Evolutionary conservation across 2,113 vertebrate species (phyloP).

Genomic region (Pogona vitticeps): DNA sequence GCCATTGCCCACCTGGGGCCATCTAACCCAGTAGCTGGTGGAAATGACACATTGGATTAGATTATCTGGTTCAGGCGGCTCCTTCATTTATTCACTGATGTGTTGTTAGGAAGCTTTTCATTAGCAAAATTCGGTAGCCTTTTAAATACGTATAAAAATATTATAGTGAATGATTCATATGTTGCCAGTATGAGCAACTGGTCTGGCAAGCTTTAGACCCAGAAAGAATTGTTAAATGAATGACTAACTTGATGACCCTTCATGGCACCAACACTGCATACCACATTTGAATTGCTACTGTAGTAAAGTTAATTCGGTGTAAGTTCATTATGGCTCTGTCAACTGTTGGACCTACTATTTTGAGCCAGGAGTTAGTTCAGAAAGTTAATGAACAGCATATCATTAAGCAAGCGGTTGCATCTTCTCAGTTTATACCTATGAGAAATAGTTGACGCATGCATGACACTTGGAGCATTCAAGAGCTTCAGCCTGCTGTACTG

Average conservation of each 20-base stretch:
- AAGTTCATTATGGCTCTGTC: not conserved
- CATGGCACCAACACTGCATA: not conserved
- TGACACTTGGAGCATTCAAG: not conserved
- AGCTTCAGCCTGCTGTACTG: not conserved
- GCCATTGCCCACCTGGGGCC: too few species aligned
- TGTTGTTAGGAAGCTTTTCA: not conserved
- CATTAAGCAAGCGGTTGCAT: not conserved
- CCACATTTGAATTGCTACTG: not conserved
- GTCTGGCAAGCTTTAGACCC: not conserved
- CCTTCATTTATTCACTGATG: not conserved
- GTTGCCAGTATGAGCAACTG: not conserved
- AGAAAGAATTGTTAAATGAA: not conserved
- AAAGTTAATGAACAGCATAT: not conserved
- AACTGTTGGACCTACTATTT: not conserved
- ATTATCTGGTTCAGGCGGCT: not conserved
- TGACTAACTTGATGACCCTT: not conserved
- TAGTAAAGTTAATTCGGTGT: not conserved
- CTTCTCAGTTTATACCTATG: not conserved
- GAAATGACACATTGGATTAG: not conserved
- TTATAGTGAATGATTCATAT: too few species aligned
- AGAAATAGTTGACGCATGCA: not conserved
- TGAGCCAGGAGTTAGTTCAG: not conserved
- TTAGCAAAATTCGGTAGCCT: not conserved
- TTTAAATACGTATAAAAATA: too few species aligned
- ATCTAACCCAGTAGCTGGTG: not conserved